Evolutionary conservation across 2,888 invertebrate genomes (phyloP), one percentile per base, ranked within the genome.

Genomic region (Diloba caeruleocephala): DNA sequence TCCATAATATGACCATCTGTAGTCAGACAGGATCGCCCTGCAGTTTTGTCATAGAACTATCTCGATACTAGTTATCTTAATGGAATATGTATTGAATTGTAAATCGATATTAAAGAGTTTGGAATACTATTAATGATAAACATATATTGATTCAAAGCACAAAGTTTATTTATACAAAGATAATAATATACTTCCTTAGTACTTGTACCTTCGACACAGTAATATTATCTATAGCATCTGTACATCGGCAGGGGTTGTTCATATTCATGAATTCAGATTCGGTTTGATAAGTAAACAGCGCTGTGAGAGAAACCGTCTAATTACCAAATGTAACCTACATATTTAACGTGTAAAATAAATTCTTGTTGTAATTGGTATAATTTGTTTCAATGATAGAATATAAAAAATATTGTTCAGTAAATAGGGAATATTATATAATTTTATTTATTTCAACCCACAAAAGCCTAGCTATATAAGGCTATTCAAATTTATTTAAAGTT

Each of bases 21-120:
- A 92, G 86, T 89, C 90, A 78, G 82, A 76, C 76, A 74, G 80
- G 81, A 84, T 82, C 76, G 76, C 62, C 79, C 72, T 86, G 87
- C 87, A 90, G 84, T 89, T 89, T 88, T 88, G 88, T 87, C 88
- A 88, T 82, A 78, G 69, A 86, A 87, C 85, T 88, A 86, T 82
- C 82, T 84, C 72, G 39, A 59, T 68, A 71, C 76, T 71, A 71
- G 78, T 81, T 84, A 86, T 86, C 83, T 84, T 79, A 77, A 76
- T 77, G 72, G 72, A 76, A 73, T 76, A 81, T 75, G 21, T 42
- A 29, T 17, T 12, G 8, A 12, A 19, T 13, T 44, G 32, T 26
- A 19, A 32, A 43, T 54, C 14, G 26, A 53, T 53, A 39, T 61
- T 28, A 26, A 33, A 37, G 29, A 9, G 10, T 23, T 14, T 17